phyloP scores from a whole-genome alignment of 2,113 vertebrate species.

The Vanacampus margaritifer region DNA sequence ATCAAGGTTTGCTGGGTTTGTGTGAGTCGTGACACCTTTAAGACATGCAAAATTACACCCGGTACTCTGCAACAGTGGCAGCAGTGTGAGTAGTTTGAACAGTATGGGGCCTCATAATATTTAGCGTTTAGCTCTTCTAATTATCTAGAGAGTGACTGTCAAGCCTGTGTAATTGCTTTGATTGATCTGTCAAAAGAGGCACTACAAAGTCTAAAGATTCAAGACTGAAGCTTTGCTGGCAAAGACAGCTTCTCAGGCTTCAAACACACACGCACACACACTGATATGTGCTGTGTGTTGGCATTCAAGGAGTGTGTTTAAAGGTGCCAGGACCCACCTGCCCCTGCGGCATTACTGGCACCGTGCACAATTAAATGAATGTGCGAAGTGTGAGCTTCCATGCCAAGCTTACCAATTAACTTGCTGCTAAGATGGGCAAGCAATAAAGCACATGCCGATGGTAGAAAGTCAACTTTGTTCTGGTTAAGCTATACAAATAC shows the following conservation, averaged over 20 bases:
- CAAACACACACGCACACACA: conserved; percentile 1
- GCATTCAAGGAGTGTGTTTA: conserved; percentile 39
- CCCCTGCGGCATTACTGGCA: conserved; percentile 42
- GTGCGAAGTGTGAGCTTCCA: conserved; percentile 42
- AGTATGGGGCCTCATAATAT: conserved; percentile 36
- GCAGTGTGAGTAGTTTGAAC: conserved; percentile 22
- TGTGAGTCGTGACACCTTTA: conserved; percentile 27
- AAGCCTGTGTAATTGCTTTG: conserved; percentile 52
- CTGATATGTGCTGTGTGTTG: conserved; percentile 14
- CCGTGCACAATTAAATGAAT: conserved; percentile 17
- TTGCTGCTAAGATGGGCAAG: conserved; percentile 26
- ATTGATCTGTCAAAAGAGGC: conserved; percentile 54
- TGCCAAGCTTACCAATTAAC: conserved; percentile 35
- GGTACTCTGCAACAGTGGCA: conserved; percentile 29
- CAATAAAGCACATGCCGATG: conserved; percentile 24
- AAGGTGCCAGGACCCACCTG: conserved; percentile 39
- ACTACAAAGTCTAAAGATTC: conserved; percentile 40
- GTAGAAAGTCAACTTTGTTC: conserved; percentile 14
- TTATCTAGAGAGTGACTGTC: conserved; percentile 50
- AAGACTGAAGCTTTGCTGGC: conserved; percentile 25
- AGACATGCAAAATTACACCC: conserved; percentile 14
- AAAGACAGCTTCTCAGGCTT: conserved; percentile 2
- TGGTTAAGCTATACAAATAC: background rate
- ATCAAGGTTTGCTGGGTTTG: conserved; percentile 22
- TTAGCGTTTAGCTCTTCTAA: conserved; percentile 50